Evolutionary conservation across 35 echinoderm and acorn worm species (phyloP).

Genomic region (Heliocidaris erythrogramma): DNA sequence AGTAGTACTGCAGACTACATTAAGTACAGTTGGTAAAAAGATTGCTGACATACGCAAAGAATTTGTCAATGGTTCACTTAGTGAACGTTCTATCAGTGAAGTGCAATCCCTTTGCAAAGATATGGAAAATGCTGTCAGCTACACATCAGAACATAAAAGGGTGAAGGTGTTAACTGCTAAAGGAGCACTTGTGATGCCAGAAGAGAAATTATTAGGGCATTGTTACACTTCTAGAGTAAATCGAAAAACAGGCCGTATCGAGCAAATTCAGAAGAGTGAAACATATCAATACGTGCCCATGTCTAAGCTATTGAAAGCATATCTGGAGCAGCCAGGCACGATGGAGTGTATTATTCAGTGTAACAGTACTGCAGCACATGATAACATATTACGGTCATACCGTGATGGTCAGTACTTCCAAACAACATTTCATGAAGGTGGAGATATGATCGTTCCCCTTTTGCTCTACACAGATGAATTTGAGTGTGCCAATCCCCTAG

Average conservation of each 20-base stretch:
- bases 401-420: conserved; percentile 64
- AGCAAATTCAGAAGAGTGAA: conserved; percentile 55
- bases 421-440: conserved; percentile 33
- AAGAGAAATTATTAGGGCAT: conserved; percentile 1
- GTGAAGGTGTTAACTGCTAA: too few species aligned
- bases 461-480: conserved; percentile 53
- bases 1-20: too few species aligned
- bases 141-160: too few species aligned
- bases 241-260: conserved; percentile 5
- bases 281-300: conserved; percentile 56
- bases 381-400: conserved; percentile 50
- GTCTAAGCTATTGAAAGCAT: conserved; percentile 24
- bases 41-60: too few species aligned
- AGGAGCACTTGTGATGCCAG: too few species aligned
- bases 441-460: conserved; percentile 37
- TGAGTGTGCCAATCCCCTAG: conserved; percentile 57
- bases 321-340: too few species aligned
- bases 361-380: conserved; percentile 27
- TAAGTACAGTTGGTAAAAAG: too few species aligned
- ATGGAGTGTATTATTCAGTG: conserved; percentile 49
- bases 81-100: too few species aligned
- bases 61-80: too few species aligned
- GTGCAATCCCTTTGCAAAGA: too few species aligned
- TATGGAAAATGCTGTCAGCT: too few species aligned
- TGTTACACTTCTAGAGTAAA: not conserved